Conservation (phyloP, 2,888 invertebrate genomes). For the Choreutis nemorana region DNA sequence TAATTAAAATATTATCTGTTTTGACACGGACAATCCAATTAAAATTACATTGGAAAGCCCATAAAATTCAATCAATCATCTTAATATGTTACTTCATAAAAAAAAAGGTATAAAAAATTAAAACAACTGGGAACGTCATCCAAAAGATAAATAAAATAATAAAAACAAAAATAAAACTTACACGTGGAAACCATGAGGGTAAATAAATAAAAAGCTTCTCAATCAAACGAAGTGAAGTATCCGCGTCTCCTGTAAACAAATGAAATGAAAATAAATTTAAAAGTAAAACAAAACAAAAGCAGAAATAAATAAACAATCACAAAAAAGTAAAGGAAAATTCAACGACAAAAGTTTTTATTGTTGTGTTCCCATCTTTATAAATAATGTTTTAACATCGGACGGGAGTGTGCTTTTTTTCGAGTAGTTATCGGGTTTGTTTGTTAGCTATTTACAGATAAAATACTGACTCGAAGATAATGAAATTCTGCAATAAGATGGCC, state of each 20-base stretch:
- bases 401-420: too few relatives aligned
- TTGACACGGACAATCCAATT: too few relatives aligned
- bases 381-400: too few relatives aligned
- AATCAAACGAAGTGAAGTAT: conserved; percentile 29
- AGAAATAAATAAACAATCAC: conserved; percentile 7
- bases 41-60: too few relatives aligned
- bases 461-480: too few relatives aligned
- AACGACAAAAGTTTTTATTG: conserved; percentile 9
- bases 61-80: too few relatives aligned
- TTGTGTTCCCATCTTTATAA: too few relatives aligned
- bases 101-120: conserved; percentile 9
- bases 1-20: too few relatives aligned
- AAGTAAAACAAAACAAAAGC: conserved; percentile 24
- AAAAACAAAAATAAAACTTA: conserved; percentile 54
- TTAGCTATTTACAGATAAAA: too few relatives aligned
- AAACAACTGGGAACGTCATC: conserved; percentile 13
- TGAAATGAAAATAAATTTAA: conserved; percentile 27
- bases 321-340: conserved; percentile 13
- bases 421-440: too few relatives aligned
- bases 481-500: too few relatives aligned
- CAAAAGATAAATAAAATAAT: conserved; percentile 21
- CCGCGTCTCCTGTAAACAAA: conserved; percentile 47
- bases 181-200: conserved; percentile 64
- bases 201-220: conserved; percentile 41
- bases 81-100: too few relatives aligned